phyloP scores from a whole-genome alignment of 1,140 invertebrate genomes.

The Dendroctonus valens region DNA sequence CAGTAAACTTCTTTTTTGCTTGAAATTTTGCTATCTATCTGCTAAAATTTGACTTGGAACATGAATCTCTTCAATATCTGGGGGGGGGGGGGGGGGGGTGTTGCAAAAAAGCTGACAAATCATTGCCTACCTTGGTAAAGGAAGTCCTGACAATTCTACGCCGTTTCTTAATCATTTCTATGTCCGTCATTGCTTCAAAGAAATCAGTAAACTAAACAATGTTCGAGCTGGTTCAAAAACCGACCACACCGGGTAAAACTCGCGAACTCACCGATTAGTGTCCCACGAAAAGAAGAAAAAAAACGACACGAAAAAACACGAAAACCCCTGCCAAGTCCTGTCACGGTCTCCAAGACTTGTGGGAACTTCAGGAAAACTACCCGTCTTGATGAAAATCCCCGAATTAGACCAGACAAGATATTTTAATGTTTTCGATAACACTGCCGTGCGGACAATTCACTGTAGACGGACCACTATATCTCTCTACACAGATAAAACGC shows the following conservation, averaged over 20 bases:
- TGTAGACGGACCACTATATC: too few relatives aligned
- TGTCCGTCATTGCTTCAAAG: background rate
- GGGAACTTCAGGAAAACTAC: conserved; percentile 3
- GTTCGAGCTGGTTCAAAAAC: conserved; percentile 3
- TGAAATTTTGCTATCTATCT: too few relatives aligned
- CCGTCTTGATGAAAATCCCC: too few relatives aligned
- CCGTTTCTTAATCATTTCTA: conserved; percentile 5
- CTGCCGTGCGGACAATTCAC: too few relatives aligned
- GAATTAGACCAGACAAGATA: too few relatives aligned
- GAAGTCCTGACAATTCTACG: background rate
- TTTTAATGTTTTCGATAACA: too few relatives aligned
- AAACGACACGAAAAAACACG: background rate
- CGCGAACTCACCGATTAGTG: background rate
- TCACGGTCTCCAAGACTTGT: conserved; percentile 1
- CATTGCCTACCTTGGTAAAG: conserved; percentile 6
- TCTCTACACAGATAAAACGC: too few relatives aligned
- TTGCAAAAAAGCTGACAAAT: background rate
- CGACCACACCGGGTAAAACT: conserved; percentile 3
- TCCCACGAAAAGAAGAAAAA: conserved; percentile 3
- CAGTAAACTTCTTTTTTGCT: conserved; percentile 3
- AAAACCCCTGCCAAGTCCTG: background rate
- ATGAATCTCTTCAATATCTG: conserved; percentile 1
- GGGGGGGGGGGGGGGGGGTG: too few relatives aligned
- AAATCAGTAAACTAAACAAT: conserved; percentile 3
- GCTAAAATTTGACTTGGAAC: background rate